Conservation (phyloP, 2,797 vertebrate genomes). For the Cygnus olor region DNA sequence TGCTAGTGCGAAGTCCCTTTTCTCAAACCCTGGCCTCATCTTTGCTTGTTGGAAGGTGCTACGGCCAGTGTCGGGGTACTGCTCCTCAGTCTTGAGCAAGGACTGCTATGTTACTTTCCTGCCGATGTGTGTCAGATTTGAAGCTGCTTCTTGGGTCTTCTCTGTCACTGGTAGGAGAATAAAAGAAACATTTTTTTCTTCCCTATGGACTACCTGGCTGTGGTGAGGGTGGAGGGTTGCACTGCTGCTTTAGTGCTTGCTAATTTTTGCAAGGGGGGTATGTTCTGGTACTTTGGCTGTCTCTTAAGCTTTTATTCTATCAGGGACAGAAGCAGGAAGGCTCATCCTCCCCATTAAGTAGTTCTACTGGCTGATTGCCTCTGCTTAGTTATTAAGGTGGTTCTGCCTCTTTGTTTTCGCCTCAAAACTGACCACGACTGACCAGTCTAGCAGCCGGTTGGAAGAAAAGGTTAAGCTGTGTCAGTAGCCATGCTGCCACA, state of each 20-base stretch:
- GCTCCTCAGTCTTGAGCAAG: background rate
- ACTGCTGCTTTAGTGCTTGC: background rate
- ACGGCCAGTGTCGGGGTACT: background rate
- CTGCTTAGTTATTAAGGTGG: background rate
- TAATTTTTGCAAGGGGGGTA: background rate
- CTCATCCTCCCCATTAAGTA: background rate
- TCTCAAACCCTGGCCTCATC: background rate
- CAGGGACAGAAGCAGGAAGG: background rate
- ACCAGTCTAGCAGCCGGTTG: background rate
- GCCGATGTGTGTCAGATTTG: background rate
- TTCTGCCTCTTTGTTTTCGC: background rate
- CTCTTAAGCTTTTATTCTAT: conserved; percentile 18
- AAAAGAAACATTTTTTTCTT: background rate
- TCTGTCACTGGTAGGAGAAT: background rate
- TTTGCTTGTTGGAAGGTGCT: background rate
- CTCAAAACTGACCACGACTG: background rate
- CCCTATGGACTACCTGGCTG: background rate
- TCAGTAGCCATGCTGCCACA: background rate
- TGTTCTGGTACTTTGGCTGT: background rate
- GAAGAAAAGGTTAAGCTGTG: background rate
- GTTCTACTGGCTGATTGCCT: background rate
- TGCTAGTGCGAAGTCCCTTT: background rate
- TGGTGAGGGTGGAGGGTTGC: background rate
- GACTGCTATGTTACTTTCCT: background rate
- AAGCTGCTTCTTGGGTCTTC: background rate